phyloP scores from a whole-genome alignment of 2,113 vertebrate species.

The Recurvirostra avosetta region DNA sequence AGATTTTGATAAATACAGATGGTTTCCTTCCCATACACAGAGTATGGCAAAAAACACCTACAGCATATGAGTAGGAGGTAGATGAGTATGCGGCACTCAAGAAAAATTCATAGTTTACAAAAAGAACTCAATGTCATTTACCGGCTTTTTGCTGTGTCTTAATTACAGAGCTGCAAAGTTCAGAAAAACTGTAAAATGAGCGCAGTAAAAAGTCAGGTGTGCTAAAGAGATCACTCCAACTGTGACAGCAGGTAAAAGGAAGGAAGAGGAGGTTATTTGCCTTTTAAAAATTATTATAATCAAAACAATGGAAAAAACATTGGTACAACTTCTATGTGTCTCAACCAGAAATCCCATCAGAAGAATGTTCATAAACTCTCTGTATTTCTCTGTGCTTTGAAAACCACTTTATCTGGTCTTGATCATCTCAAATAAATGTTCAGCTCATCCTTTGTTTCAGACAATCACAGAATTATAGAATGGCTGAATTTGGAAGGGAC shows the following conservation, averaged over 20 bases:
- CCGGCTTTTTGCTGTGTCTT: background rate
- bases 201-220: background rate
- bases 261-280: background rate
- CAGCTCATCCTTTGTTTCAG: background rate
- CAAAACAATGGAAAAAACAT: background rate
- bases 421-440: background rate
- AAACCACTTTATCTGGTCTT: background rate
- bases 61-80: background rate
- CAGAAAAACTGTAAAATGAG: background rate
- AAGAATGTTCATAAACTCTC: background rate
- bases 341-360: background rate
- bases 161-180: background rate
- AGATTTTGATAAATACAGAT: background rate
- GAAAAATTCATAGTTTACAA: background rate
- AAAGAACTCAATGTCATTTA: background rate
- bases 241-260: background rate
- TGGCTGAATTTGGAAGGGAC: background rate
- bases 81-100: background rate
- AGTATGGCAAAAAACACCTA: background rate
- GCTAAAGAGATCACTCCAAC: background rate
- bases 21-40: background rate
- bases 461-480: background rate
- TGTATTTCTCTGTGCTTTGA: background rate
- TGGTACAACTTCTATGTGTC: background rate
- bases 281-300: background rate